Base-by-base conservation (phyloP, 1,140 invertebrate species). In the Hylaeus anthracinus region DNA sequence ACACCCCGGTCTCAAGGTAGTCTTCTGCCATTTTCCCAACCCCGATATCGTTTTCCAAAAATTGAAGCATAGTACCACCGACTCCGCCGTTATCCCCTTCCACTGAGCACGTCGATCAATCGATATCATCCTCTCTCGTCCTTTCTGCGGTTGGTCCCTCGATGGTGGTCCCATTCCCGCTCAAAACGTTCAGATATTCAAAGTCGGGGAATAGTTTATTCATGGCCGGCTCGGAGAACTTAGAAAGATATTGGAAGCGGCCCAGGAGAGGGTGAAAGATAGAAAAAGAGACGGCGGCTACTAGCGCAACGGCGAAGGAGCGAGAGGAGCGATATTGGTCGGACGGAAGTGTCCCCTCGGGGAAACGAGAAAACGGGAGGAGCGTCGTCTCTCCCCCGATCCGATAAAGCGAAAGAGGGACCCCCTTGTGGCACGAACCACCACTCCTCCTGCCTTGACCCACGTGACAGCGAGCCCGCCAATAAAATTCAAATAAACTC, bases 401-500 rank as follows among this genome's bases (percentile, higher is more conserved):
- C 90, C 91, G 91, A 92, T 92, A 90, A 92, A 92, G 90, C 88
- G 89, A 91, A 87, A 91, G 86, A 92, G 89, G 88, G 83, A 82
- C 88, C 83, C 87, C 84, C 88, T 74, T 86, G 88, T 85, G 88
- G 88, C 83, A 86, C 85, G 72, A 51, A 61, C 82, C 84, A 81
- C 85, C 78, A 77, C 83, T 85, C 90, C 77, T 83, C 89, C 88
- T 26, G 72, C 72, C 74, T 78, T 83, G 76, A 88, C 85, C 87
- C 88, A 88, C 90, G 91, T 91, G 90, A 92, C 92, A 92, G 86
- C 88, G 81, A 89, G 83, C 84, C 90, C 90, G 87, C 91, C 92
- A 92, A 94, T 94, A 94, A 94, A 93, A 94, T 94, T 94, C 93
- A 93, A 94, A 94, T 94, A 94, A 93, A 93, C 92, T 93, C 91